Evolutionary conservation across 1,140 invertebrate species (phyloP).

Genomic region (Colletes latitarsis): DNA sequence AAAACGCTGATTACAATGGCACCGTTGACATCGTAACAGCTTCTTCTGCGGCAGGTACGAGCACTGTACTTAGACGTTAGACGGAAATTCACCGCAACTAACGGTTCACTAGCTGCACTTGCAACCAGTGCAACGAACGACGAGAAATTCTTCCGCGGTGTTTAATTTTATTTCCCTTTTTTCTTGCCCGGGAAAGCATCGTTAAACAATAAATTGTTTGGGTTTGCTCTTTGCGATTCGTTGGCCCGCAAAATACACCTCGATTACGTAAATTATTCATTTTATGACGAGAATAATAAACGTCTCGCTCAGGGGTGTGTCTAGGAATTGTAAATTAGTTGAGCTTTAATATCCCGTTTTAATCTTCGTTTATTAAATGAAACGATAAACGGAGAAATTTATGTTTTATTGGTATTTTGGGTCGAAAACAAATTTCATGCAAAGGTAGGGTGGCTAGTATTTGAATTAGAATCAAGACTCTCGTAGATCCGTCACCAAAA

Average conservation of each 20-base stretch:
- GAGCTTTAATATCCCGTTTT: no score
- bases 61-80: neutral
- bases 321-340: no score
- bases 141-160: neutral
- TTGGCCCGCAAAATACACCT: neutral
- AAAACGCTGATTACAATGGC: slow-evolving; percentile 25
- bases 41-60: neutral
- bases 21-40: neutral
- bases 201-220: neutral
- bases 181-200: neutral
- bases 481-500: no score
- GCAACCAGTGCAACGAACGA: neutral
- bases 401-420: no score
- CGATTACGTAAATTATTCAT: neutral
- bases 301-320: no score
- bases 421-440: no score
- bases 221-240: no score
- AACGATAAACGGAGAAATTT: no score
- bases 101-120: slow-evolving; percentile 10
- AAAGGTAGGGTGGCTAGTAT: no score
- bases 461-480: no score
- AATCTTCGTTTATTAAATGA: no score
- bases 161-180: neutral
- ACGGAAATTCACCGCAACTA: slow-evolving; percentile 39
- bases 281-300: slow-evolving; percentile 9